These are phyloP conservation scores for Drosophila fungiperda DNA, from an alignment of 2,888 invertebrate genomes.

Conservation along the genomic window DNA sequence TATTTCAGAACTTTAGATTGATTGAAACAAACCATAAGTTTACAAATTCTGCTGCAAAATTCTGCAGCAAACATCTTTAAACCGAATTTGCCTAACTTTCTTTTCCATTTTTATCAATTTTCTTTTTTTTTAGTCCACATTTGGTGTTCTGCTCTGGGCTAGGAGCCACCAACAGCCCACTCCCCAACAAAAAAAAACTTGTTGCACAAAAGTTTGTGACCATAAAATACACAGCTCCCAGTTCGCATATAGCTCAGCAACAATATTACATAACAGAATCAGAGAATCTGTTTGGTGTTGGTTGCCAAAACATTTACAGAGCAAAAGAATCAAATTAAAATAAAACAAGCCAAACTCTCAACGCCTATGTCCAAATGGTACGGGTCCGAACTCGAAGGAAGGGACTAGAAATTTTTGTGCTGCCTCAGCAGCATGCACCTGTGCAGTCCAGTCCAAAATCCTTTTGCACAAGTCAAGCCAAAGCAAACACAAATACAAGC, in stretches of 20 bases:
- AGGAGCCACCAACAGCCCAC: background rate
- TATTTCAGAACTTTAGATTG: background rate
- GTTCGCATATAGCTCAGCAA: conserved; percentile 27
- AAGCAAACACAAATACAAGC: conserved; percentile 62
- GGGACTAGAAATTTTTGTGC: conserved; percentile 54
- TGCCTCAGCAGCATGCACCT: conserved; percentile 75
- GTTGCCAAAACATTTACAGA: conserved; percentile 72
- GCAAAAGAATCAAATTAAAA: conserved; percentile 64
- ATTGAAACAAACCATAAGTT: background rate
- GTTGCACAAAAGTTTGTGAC: conserved; percentile 64
- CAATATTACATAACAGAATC: conserved; percentile 69
- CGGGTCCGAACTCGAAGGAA: conserved; percentile 29
- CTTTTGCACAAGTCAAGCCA: conserved; percentile 70
- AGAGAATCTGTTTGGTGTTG: conserved; percentile 64
- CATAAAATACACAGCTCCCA: conserved; percentile 35
- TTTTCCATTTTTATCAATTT: conserved; percentile 17
- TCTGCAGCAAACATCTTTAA: background rate
- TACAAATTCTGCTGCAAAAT: background rate
- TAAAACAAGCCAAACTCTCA: conserved; percentile 58
- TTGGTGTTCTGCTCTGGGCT: conserved; percentile 24
- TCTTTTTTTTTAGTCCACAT: conserved; percentile 48
- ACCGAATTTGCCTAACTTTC: background rate
- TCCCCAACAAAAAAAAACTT: conserved; percentile 47
- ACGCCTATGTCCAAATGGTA: conserved; percentile 46
- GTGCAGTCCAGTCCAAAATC: conserved; percentile 73